These are phyloP conservation scores for Sebastes hubbsi DNA, from an alignment of 2,797 vertebrate species.

Conservation along the genomic window DNA sequence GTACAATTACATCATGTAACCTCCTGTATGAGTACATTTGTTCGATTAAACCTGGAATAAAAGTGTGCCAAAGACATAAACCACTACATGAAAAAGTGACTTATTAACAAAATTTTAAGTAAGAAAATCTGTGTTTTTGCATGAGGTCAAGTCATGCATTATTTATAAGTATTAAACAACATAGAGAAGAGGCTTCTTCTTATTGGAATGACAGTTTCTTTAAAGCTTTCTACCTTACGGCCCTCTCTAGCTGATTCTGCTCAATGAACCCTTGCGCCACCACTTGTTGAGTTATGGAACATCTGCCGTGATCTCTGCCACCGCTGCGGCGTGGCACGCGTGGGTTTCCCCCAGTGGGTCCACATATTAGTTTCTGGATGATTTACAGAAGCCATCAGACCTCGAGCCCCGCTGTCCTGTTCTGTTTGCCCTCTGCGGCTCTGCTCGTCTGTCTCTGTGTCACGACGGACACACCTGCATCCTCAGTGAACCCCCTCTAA, in stretches of 20 bases:
- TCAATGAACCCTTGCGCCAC: background rate
- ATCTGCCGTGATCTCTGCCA: conserved; percentile 25
- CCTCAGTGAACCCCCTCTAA: conserved; percentile 46
- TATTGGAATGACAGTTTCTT: background rate
- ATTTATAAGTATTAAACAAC: background rate
- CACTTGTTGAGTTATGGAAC: conserved; percentile 29
- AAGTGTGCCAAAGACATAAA: background rate
- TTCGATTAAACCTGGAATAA: background rate
- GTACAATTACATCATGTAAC: background rate
- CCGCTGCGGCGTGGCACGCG: background rate
- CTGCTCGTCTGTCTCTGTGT: conserved; percentile 61
- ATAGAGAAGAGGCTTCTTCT: background rate
- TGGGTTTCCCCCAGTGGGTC: conserved; percentile 28
- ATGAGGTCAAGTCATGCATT: background rate
- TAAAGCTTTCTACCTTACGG: background rate
- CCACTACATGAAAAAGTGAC: background rate
- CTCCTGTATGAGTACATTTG: background rate
- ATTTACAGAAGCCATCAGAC: conserved; percentile 48
- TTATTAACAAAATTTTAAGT: background rate
- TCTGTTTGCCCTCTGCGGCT: conserved; percentile 28
- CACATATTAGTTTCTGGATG: conserved; percentile 24
- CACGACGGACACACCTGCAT: conserved; percentile 85
- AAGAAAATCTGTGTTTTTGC: background rate
- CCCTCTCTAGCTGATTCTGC: background rate
- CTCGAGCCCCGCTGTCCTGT: conserved; percentile 27